Evolutionary conservation across 2,888 invertebrate species (phyloP).

Genomic region (Melinopterus prodromus): DNA sequence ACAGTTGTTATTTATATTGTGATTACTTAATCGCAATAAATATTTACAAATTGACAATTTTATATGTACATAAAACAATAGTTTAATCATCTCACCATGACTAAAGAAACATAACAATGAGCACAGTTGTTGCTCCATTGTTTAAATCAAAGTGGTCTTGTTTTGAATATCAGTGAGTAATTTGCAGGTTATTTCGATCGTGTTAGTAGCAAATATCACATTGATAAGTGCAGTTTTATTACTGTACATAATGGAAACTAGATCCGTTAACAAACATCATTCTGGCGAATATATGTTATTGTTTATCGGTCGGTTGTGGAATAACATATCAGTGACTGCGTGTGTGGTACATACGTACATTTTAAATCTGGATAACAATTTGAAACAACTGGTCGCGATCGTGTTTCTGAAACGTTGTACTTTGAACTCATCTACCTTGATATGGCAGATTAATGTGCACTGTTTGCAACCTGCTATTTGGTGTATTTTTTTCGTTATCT

Average conservation of each 20-base stretch:
- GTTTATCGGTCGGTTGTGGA: not conserved
- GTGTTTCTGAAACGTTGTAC: not conserved
- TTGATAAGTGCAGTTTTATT: not conserved
- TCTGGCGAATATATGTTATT: not conserved
- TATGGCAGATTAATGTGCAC: not conserved
- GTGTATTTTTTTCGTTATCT: not conserved
- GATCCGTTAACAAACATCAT: not conserved
- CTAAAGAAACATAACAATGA: not conserved
- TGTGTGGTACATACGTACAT: not conserved
- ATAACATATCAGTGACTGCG: not conserved
- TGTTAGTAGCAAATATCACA: not conserved
- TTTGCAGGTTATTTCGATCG: not conserved
- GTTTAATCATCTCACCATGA: not conserved
- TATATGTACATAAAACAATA: not conserved
- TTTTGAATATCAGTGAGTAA: not conserved
- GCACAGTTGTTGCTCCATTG: not conserved
- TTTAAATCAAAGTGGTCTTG: not conserved
- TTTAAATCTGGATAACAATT: not conserved
- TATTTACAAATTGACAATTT: not conserved
- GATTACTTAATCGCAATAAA: not conserved
- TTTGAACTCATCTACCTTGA: not conserved
- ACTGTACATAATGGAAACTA: not conserved
- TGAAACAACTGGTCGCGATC: not conserved
- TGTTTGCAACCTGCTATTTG: not conserved
- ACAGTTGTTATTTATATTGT: no score